Base-by-base conservation (phyloP, 2,797 vertebrate species). In the Leptatherina wallacei region DNA sequence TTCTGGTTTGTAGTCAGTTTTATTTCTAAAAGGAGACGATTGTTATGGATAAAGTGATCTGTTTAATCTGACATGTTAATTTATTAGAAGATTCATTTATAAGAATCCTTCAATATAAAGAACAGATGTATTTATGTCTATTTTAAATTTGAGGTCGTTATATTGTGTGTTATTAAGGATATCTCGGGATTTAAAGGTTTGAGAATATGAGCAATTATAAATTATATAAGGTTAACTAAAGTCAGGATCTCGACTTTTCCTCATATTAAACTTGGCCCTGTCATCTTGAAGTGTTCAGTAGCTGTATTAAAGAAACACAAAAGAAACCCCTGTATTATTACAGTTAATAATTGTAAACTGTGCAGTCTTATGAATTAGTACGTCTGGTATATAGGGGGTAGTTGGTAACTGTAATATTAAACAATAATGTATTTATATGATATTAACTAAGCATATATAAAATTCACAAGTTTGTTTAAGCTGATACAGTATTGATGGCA, bases 1-100 rank as follows among this genome's bases (percentile, higher is more conserved):
- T 18, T 10, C 9, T 66, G 11, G 9, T 1, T 9, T 29, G 29
- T 30, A 62, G 78, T 92, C 85, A 92, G 86, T 33, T 88, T 84
- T 76, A 61, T 20, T 20, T 38, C 11, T 36, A 5, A 2, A 9
- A 14, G 3, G 8, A 49, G 3, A 3, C 27, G 1, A 3, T 32
- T 29, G 61, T 13, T 27, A 24, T 38, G 6, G 22, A 52, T 64
- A 0, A 38, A 58, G 49, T 20, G 36, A 64, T 11, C 18, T 24
- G 36, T 58, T 0, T 36, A 10, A 57, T 42, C 22, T 11, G 22
- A 20, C 36, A 11, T 4, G 6, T 30, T 30, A 56, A 30, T 38
- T 3, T 36, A 38, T 12, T 13, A 38, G 12, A 2, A 36, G 33
- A 8, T 10, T 35, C 6, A 8, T 35, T 35, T 35, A 35, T 35